phyloP scores from a whole-genome alignment of 2,113 vertebrate genomes.

The Paedocypris sp. region DNA sequence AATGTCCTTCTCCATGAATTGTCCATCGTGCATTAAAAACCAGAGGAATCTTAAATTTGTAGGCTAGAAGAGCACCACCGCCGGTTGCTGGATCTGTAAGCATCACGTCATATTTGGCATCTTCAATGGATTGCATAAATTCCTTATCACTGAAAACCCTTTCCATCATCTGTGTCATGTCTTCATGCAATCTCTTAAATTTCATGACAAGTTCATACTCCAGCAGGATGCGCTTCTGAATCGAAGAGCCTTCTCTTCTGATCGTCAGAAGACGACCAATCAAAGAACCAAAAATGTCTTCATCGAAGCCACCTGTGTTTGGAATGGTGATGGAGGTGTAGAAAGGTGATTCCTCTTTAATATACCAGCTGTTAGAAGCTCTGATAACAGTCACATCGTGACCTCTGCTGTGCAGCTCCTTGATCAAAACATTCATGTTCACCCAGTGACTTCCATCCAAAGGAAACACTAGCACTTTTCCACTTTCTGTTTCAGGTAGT shows the following conservation, averaged over 20 bases:
- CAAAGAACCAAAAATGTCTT: constrained; percentile 11
- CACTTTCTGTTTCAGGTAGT: constrained; percentile 30
- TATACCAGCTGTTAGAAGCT: constrained; percentile 52
- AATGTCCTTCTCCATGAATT: constrained; percentile 56
- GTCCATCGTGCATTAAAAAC: constrained; percentile 61
- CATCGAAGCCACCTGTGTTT: constrained; percentile 24
- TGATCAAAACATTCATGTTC: constrained; percentile 58
- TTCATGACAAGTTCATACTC: fast-evolving
- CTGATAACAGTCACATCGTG: constrained; percentile 58
- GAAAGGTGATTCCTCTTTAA: constrained; percentile 44
- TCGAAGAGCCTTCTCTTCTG: constrained; percentile 38
- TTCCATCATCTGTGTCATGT: constrained; percentile 35
- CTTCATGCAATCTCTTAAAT: neutral
- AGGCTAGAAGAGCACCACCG: constrained; percentile 49
- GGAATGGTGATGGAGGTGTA: constrained; percentile 38
- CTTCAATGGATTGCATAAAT: constrained; percentile 40
- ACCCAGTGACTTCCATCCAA: constrained; percentile 67
- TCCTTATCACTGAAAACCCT: constrained; percentile 46
- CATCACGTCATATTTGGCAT: constrained; percentile 52
- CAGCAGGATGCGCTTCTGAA: constrained; percentile 33
- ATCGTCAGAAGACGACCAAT: constrained; percentile 36
- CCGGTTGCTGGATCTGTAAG: constrained; percentile 51
- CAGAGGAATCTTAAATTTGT: constrained; percentile 51
- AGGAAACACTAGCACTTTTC: constrained; percentile 65
- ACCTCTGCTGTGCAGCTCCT: constrained; percentile 55